A percentile compares a stretch with the other conserved stretches of the same genome.
Evolutionary conservation across 1,140 invertebrate genomes (phyloP).

Genomic region (Anadara kagoshimensis): DNA sequence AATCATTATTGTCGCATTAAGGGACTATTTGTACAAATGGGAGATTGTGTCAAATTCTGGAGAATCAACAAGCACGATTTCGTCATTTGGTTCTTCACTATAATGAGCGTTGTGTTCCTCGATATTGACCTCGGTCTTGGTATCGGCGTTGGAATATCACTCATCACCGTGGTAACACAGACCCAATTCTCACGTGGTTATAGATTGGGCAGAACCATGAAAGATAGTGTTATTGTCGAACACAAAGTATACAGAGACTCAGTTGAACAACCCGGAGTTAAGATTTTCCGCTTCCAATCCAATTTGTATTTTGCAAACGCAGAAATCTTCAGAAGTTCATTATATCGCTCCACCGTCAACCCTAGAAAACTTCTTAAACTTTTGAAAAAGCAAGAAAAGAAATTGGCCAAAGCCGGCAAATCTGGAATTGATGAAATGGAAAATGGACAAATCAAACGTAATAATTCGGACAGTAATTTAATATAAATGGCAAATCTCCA

Average conservation of each 20-base stretch:
- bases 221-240: slow-evolving; percentile 52
- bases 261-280: slow-evolving; percentile 70
- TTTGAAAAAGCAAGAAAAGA: slow-evolving; percentile 61
- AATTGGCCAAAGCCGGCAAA: slow-evolving; percentile 31
- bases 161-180: slow-evolving; percentile 69
- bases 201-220: slow-evolving; percentile 57
- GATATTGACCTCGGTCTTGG: slow-evolving; percentile 68
- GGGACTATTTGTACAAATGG: slow-evolving; percentile 66
- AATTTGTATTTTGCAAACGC: slow-evolving; percentile 76
- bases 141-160: slow-evolving; percentile 64
- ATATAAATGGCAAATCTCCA: neutral
- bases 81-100: slow-evolving; percentile 69
- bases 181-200: slow-evolving; percentile 66
- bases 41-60: slow-evolving; percentile 65
- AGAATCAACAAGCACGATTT: slow-evolving; percentile 70
- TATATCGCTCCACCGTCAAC: slow-evolving; percentile 64
- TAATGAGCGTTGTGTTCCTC: slow-evolving; percentile 64
- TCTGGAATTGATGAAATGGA: slow-evolving; percentile 22
- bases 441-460: no score
- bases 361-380: slow-evolving; percentile 63
- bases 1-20: slow-evolving; percentile 70
- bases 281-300: slow-evolving; percentile 74
- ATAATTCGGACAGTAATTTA: slow-evolving; percentile 7
- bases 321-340: slow-evolving; percentile 71
- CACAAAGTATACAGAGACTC: slow-evolving; percentile 52